Percentiles rank a stretch among this genome's conserved stretches.
Evolutionary conservation across 2,888 invertebrate genomes (phyloP).

Genomic region (Sericinus montela): DNA sequence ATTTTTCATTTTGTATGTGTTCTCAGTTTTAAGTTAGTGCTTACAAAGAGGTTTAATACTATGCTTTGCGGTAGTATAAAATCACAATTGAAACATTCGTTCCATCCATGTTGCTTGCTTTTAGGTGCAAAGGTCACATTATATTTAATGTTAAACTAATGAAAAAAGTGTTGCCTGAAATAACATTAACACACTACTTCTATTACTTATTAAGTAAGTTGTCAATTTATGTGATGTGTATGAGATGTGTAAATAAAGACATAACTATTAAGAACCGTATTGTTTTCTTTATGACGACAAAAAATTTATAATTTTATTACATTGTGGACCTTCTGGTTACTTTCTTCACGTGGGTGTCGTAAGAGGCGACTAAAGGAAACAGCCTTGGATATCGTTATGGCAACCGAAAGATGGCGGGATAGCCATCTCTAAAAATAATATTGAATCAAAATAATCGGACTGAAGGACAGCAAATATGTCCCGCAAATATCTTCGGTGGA

Average conservation of each 20-base stretch:
- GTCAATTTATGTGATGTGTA: constrained; percentile 64
- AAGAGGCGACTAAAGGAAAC: too few relatives aligned
- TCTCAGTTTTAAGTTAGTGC: too few relatives aligned
- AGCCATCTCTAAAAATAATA: too few relatives aligned
- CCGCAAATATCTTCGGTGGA: too few relatives aligned
- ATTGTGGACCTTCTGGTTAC: too few relatives aligned
- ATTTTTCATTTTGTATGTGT: neutral
- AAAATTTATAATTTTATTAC: too few relatives aligned
- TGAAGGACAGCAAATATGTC: too few relatives aligned
- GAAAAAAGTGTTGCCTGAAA: constrained; percentile 21
- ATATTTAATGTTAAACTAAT: constrained; percentile 21
- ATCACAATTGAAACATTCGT: constrained; percentile 35
- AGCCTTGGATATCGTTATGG: too few relatives aligned
- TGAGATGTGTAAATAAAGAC: constrained; percentile 68
- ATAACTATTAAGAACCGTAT: constrained; percentile 32
- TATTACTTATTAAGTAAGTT: constrained; percentile 24
- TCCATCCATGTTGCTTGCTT: constrained; percentile 58
- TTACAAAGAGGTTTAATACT: too few relatives aligned
- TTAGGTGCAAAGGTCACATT: constrained; percentile 44
- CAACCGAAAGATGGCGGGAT: too few relatives aligned
- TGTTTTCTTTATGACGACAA: constrained; percentile 21
- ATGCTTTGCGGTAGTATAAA: constrained; percentile 43
- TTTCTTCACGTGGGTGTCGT: too few relatives aligned
- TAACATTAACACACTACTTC: constrained; percentile 8
- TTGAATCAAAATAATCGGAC: too few relatives aligned